Conservation (phyloP, 2,888 invertebrate species). For the Athalia circularis region DNA sequence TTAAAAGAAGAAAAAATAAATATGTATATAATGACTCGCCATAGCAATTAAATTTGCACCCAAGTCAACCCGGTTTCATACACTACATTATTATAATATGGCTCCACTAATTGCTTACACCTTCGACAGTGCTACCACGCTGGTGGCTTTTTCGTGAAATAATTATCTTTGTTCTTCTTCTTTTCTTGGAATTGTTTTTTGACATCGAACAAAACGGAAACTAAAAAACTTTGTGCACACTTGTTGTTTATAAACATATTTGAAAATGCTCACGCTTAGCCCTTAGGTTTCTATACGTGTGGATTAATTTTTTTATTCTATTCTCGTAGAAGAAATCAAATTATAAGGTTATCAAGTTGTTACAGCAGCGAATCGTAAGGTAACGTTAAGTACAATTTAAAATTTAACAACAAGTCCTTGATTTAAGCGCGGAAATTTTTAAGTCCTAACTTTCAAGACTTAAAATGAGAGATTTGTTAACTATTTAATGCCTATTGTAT, state of each 20-base stretch:
- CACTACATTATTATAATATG: slow-evolving; percentile 3
- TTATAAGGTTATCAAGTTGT: too few species aligned
- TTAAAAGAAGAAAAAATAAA: not conserved
- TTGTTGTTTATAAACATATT: too few species aligned
- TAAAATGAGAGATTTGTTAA: slow-evolving; percentile 22
- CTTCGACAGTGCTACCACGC: not conserved
- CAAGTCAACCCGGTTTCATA: not conserved
- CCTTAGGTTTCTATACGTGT: too few species aligned
- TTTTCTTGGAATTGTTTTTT: too few species aligned
- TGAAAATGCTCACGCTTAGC: too few species aligned
- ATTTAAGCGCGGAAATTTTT: slow-evolving; percentile 1
- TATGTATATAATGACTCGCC: not conserved
- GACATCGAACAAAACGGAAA: too few species aligned
- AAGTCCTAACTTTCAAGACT: slow-evolving; percentile 11
- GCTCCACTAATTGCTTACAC: slow-evolving; percentile 19
- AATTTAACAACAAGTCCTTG: slow-evolving; percentile 11
- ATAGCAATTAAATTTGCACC: slow-evolving; percentile 12
- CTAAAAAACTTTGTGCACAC: too few species aligned
- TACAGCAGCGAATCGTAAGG: too few species aligned
- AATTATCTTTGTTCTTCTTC: too few species aligned
- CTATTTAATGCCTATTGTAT: slow-evolving; percentile 23
- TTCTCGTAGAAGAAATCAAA: too few species aligned
- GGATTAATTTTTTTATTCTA: too few species aligned
- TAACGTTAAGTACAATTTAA: slow-evolving; percentile 4
- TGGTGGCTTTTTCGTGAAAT: too few species aligned